Evolutionary conservation across 37 sponge, comb jelly and placozoan genomes (phyloP).

Genomic region (Cliona cf. orientalis): DNA sequence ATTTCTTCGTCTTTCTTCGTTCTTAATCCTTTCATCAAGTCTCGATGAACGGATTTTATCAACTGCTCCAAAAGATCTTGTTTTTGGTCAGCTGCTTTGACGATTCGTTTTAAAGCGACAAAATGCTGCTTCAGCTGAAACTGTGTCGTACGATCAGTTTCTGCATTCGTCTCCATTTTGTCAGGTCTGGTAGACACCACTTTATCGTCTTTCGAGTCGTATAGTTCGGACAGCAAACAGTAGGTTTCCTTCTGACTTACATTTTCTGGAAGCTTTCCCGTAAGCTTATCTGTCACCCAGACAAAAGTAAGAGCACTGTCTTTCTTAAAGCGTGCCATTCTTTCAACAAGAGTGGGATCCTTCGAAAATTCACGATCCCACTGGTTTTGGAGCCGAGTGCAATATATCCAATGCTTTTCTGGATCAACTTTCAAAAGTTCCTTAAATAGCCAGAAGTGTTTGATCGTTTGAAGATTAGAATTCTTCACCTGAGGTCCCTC

Average conservation of each 20-base stretch:
- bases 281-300: background rate
- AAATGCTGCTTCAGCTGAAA: too few species aligned
- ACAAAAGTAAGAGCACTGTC: background rate
- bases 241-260: background rate
- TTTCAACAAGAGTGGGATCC: background rate
- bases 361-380: background rate
- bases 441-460: too few species aligned
- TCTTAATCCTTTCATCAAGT: conserved; percentile 4
- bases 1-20: background rate
- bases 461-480: too few species aligned
- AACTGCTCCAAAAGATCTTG: background rate
- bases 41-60: background rate
- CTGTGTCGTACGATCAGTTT: too few species aligned
- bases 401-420: background rate
- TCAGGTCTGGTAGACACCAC: too few species aligned
- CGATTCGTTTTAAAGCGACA: background rate
- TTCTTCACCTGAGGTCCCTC: too few species aligned
- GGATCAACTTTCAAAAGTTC: too few species aligned
- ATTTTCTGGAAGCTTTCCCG: background rate
- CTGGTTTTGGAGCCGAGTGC: background rate
- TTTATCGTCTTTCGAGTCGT: too few species aligned
- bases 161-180: too few species aligned
- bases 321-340: background rate
- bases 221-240: background rate
- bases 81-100: background rate